Evolutionary conservation across 2,888 invertebrate species (phyloP).

Genomic region (Mallateleia sp.): DNA sequence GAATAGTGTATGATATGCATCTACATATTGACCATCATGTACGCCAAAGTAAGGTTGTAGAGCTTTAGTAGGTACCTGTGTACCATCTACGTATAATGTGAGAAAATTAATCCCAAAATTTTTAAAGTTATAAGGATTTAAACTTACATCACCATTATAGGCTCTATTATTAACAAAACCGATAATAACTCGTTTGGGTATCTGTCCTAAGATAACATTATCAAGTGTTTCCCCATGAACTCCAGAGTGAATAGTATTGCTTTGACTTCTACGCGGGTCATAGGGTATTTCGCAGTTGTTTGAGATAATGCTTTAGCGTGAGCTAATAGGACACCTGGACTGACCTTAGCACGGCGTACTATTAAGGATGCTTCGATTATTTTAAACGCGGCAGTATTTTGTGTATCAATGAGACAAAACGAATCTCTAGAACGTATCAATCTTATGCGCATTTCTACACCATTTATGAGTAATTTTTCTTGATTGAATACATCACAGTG

Average conservation of each 20-base stretch:
- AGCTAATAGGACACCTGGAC: background rate
- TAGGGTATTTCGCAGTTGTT: background rate
- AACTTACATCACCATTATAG: constrained; percentile 70
- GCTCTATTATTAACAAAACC: constrained; percentile 80
- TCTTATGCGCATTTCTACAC: background rate
- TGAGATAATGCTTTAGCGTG: background rate
- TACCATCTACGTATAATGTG: background rate
- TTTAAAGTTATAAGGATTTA: constrained; percentile 75
- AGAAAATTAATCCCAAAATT: constrained; percentile 34
- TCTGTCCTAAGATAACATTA: constrained; percentile 82
- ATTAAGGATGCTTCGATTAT: constrained; percentile 1
- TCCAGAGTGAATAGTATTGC: constrained; percentile 71
- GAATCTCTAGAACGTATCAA: constrained; percentile 7
- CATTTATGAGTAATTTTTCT: background rate
- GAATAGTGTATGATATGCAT: constrained; percentile 81
- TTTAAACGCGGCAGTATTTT: background rate
- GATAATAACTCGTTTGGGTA: constrained; percentile 83
- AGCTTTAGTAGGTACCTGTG: constrained; percentile 62
- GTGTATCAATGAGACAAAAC: background rate
- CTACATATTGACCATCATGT: constrained; percentile 63
- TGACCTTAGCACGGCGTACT: background rate
- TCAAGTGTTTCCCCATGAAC: constrained; percentile 82
- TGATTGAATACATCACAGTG: background rate
- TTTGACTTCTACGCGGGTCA: background rate
- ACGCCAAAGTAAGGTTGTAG: constrained; percentile 78